These are phyloP conservation scores for Crepidodera aurea DNA, from an alignment of 2,888 invertebrate genomes.

Conservation along the genomic window DNA sequence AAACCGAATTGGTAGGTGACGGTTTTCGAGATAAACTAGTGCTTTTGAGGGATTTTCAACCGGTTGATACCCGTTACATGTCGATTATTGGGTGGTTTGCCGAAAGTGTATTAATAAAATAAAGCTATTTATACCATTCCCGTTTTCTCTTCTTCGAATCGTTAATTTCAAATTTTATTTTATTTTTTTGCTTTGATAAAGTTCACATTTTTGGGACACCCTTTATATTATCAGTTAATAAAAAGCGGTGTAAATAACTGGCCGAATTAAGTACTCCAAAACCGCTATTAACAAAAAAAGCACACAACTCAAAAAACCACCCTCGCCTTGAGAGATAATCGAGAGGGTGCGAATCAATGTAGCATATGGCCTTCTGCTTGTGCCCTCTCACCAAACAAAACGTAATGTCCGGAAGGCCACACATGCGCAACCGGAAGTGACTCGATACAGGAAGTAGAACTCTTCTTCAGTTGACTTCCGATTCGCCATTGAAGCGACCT, in stretches of 20 bases:
- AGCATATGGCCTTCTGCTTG: constrained; percentile 44
- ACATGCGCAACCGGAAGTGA: constrained; percentile 49
- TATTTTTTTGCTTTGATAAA: no score
- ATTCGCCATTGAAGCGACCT: constrained; percentile 31
- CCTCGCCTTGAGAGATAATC: constrained; percentile 33
- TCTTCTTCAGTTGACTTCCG: constrained; percentile 39
- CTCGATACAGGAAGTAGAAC: constrained; percentile 44
- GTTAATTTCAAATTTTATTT: no score
- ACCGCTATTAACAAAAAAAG: constrained; percentile 41
- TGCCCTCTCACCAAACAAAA: constrained; percentile 36
- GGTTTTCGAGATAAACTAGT: constrained; percentile 14
- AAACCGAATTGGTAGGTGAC: constrained; percentile 26
- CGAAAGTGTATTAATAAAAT: no score
- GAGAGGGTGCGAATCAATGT: constrained; percentile 51
- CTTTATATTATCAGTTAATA: constrained; percentile 2
- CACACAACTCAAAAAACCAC: constrained; percentile 9
- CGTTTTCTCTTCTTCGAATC: no score
- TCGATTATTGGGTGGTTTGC: no score
- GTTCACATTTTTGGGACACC: no score
- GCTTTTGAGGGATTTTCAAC: constrained; percentile 10
- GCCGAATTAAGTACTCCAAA: constrained; percentile 53
- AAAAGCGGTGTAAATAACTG: constrained; percentile 42
- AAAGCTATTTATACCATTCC: no score
- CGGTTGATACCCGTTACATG: background rate
- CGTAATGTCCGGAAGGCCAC: constrained; percentile 55